Conservation (phyloP, 2,113 vertebrate genomes). For the Cathartes aura region DNA sequence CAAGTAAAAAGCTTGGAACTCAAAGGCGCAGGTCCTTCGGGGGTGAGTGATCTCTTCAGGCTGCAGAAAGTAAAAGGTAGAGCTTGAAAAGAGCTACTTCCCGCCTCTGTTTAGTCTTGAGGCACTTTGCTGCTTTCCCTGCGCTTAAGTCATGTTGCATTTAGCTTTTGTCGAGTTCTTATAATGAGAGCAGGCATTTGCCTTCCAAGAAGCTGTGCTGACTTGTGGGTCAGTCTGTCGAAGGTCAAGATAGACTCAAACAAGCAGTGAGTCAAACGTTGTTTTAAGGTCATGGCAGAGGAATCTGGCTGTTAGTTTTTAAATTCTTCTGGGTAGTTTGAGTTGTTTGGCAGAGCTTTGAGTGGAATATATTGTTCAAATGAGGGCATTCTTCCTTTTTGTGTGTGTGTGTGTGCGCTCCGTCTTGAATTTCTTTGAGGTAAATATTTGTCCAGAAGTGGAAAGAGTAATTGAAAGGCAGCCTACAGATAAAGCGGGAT, state of each 20-base stretch:
- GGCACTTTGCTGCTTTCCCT: background rate
- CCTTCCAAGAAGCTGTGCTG: slow-evolving; percentile 43
- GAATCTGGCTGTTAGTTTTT: slow-evolving; percentile 24
- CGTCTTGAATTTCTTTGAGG: background rate
- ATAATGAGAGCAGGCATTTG: background rate
- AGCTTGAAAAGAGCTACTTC: background rate
- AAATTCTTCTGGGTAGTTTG: slow-evolving; percentile 2
- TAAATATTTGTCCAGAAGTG: slow-evolving; percentile 33
- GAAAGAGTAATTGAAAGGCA: slow-evolving; percentile 15
- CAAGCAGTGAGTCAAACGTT: background rate
- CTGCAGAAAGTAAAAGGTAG: background rate
- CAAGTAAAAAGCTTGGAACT: background rate
- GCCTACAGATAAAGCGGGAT: background rate
- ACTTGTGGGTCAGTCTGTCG: slow-evolving; percentile 59
- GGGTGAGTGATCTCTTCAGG: background rate
- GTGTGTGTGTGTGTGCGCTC: background rate
- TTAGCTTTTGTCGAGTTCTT: slow-evolving; percentile 9
- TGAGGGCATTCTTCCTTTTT: background rate
- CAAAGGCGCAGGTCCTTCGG: background rate
- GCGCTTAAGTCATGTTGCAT: background rate
- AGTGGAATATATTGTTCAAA: background rate
- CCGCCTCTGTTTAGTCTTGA: slow-evolving; percentile 27
- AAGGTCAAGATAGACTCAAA: slow-evolving; percentile 26
- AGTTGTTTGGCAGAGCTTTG: background rate
- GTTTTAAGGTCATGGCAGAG: background rate